Evolutionary conservation across 2,888 invertebrate genomes (phyloP).

Genomic region (Cosmia pyralina): DNA sequence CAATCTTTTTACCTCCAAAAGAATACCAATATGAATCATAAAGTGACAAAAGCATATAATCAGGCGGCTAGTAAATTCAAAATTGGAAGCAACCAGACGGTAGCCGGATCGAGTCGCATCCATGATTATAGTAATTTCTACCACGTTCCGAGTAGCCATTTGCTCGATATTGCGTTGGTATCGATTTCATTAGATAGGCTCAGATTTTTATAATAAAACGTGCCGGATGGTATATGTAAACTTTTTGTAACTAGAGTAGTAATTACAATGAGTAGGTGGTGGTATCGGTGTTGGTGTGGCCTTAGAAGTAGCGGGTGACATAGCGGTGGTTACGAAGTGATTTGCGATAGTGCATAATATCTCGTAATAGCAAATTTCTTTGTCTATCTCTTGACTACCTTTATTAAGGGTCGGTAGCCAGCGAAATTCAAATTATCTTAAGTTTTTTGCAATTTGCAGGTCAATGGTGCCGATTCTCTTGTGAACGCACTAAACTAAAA

Average conservation of each 20-base stretch:
- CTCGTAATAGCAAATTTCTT: no score
- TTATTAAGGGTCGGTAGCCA: no score
- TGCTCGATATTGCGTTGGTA: conserved; percentile 67
- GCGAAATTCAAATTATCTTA: no score
- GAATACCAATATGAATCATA: conserved; percentile 24
- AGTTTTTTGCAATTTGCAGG: no score
- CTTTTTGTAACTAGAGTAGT: conserved; percentile 66
- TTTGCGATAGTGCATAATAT: neutral
- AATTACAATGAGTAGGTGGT: conserved; percentile 67
- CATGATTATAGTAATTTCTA: conserved; percentile 68
- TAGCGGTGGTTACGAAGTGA: no score
- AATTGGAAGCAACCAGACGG: conserved; percentile 57
- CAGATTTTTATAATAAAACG: conserved; percentile 69
- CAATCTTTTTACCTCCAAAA: conserved; percentile 6
- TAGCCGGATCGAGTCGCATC: conserved; percentile 59
- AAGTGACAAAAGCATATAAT: conserved; percentile 63
- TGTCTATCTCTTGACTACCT: no score
- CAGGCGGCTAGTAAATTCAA: conserved; percentile 57
- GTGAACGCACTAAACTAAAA: no score
- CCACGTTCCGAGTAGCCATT: conserved; percentile 62
- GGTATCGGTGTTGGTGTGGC: conserved; percentile 54
- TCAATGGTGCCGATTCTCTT: no score
- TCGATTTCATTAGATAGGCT: conserved; percentile 71
- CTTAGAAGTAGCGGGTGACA: conserved; percentile 7
- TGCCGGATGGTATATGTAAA: conserved; percentile 66